Percentiles rank a stretch among this genome's conserved stretches.
Evolutionary conservation across 1,140 invertebrate species (phyloP).

Genomic region (Druon quercuslanigerum): DNA sequence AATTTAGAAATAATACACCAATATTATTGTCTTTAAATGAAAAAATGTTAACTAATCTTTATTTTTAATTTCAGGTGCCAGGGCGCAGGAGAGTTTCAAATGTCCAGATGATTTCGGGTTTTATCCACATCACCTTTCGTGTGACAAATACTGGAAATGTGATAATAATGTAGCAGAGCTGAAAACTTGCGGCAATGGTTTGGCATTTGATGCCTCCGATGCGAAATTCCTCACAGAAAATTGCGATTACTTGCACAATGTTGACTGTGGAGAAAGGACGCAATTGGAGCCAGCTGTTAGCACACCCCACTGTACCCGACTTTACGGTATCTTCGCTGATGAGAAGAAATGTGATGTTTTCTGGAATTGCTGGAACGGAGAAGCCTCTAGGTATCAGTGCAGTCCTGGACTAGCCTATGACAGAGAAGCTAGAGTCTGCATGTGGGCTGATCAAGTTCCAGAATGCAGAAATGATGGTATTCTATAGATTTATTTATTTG

Average conservation of each 20-base stretch:
- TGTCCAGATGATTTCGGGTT: conserved; percentile 96
- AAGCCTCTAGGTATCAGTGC: conserved; percentile 94
- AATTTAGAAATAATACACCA: no score
- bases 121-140: conserved; percentile 91
- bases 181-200: conserved; percentile 95
- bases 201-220: conserved; percentile 93
- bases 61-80: conserved; percentile 77
- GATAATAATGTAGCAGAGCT: conserved; percentile 91
- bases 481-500: conserved; percentile 23
- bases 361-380: conserved; percentile 98
- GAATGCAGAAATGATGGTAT: conserved; percentile 92
- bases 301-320: conserved; percentile 88
- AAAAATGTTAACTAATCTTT: conserved; percentile 19
- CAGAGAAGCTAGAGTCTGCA: conserved; percentile 92
- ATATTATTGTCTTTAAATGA: no score
- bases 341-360: conserved; percentile 92
- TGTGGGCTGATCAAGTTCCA: conserved; percentile 95
- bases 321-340: conserved; percentile 96
- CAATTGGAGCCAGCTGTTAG: conserved; percentile 91
- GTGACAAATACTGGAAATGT: conserved; percentile 98
- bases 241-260: conserved; percentile 96
- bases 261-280: conserved; percentile 92
- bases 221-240: conserved; percentile 93
- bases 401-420: conserved; percentile 95
- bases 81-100: conserved; percentile 88